Base-by-base conservation (phyloP, 2,113 vertebrate species). In the Mesitornis unicolor region DNA sequence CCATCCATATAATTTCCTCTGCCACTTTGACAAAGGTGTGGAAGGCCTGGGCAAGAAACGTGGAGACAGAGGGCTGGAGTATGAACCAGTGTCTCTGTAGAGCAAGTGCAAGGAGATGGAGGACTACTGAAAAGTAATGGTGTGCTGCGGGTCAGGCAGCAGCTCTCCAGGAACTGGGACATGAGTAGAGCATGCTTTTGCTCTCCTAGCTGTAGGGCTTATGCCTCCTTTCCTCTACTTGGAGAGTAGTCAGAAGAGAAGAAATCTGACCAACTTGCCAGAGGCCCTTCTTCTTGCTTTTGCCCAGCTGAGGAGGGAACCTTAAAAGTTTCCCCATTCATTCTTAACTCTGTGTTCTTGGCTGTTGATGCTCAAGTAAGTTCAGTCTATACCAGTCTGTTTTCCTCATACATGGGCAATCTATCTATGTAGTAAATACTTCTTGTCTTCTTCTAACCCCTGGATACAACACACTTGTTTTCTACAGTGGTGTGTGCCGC, bases 1-100 rank as follows among this genome's bases (percentile, higher is more conserved):
- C 42, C 0, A 0, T 50, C 13, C 1, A 1, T 65, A 20, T 42
- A 0, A 0, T 56, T 69, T 87, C 38, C n/a, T 90, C 26, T 64
- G 71, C 63, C 10, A 2, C 40, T 81, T 68, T 4, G 1, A 28
- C 40, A 21, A 16, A 53, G 26, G 9, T 67, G 13, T 56, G 36
- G 36, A 87, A 15, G 12, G 10, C 12, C 33, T 65, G 35, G 15
- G 14, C 7, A 43, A 40, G 80, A 68, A 68, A 48, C 5, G 0
- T 15, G 16, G 29, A 22, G 5, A 18, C 9, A 17, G 51, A 40
- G 36, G 29, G 22, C 25, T 85, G 54, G 35, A 80, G 31, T 31
- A 8, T 47, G n/a, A 70, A 28, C 18, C 4, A 3, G 9, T 67
- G 22, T 54, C 36, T 71, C 40, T 56, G 25, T 17, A 91, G 56